These are phyloP conservation scores for Rhegmatorhina hoffmannsi DNA, from an alignment of 2,113 vertebrate species.

Conservation along the genomic window DNA sequence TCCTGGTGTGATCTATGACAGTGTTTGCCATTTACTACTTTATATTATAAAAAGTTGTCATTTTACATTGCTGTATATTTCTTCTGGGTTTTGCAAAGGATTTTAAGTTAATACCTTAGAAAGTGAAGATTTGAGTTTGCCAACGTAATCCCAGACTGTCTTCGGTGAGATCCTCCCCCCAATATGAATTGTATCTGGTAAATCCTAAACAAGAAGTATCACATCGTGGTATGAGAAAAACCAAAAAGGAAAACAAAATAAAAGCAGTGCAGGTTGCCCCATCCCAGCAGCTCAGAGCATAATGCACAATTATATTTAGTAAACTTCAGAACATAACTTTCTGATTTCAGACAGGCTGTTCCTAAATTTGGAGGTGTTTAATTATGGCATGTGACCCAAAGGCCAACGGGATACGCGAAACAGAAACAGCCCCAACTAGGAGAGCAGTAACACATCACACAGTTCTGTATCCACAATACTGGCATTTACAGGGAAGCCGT, in stretches of 20 bases:
- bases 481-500: background rate
- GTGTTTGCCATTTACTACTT: background rate
- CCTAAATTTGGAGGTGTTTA: background rate
- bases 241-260: background rate
- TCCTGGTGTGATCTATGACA: background rate
- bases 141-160: conserved; percentile 98
- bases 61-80: background rate
- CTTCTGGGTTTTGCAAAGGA: background rate
- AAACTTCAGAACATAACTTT: background rate
- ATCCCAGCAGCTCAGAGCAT: background rate
- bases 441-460: background rate
- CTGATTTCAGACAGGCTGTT: background rate
- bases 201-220: conserved; percentile 81
- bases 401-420: background rate
- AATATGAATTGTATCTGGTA: conserved; percentile 95
- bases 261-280: background rate
- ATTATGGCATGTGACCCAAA: background rate
- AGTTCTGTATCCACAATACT: background rate
- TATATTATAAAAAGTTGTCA: background rate
- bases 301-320: background rate
- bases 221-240: conserved; percentile 29
- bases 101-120: conserved; percentile 85
- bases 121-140: conserved; percentile 91
- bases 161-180: conserved; percentile 93
- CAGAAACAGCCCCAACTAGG: background rate